Evolutionary conservation across 1,140 invertebrate species (phyloP).

Genomic region (Lasaia peninsularis): DNA sequence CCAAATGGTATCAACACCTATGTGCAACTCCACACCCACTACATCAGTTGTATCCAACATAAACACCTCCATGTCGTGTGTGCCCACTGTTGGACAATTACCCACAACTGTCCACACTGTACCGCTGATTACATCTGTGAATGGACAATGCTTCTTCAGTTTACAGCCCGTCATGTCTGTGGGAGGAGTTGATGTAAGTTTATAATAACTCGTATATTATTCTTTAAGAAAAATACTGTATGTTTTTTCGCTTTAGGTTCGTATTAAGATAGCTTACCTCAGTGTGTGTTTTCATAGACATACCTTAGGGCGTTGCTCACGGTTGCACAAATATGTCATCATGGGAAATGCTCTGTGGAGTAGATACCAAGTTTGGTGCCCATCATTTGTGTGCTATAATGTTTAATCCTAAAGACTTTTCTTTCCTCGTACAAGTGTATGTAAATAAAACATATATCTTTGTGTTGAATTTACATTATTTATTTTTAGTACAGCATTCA

Average conservation of each 20-base stretch:
- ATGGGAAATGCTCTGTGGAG: too few relatives aligned
- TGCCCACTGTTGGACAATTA: conserved; percentile 41
- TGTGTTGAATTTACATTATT: not conserved
- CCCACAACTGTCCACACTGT: conserved; percentile 56
- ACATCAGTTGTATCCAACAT: conserved; percentile 25
- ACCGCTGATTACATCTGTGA: conserved; percentile 59
- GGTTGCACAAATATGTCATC: too few relatives aligned
- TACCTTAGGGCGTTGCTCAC: too few relatives aligned
- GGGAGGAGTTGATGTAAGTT: conserved; percentile 57
- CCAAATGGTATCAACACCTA: conserved; percentile 21
- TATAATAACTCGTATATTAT: not conserved
- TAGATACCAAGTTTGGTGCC: too few relatives aligned
- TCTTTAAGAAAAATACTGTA: not conserved
- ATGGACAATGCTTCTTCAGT: conserved; percentile 68
- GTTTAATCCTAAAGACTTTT: too few relatives aligned
- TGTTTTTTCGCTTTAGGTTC: too few relatives aligned
- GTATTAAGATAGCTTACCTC: too few relatives aligned
- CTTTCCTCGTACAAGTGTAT: too few relatives aligned
- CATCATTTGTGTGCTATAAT: too few relatives aligned
- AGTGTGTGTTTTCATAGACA: too few relatives aligned
- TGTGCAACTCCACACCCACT: conserved; percentile 14
- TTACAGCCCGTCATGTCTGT: conserved; percentile 66
- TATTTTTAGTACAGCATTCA: too few relatives aligned
- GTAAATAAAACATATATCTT: not conserved
- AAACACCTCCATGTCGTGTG: conserved; percentile 17